These are phyloP conservation scores for Melangyna quadrimaculata DNA, from an alignment of 2,888 invertebrate species.

Conservation along the genomic window DNA sequence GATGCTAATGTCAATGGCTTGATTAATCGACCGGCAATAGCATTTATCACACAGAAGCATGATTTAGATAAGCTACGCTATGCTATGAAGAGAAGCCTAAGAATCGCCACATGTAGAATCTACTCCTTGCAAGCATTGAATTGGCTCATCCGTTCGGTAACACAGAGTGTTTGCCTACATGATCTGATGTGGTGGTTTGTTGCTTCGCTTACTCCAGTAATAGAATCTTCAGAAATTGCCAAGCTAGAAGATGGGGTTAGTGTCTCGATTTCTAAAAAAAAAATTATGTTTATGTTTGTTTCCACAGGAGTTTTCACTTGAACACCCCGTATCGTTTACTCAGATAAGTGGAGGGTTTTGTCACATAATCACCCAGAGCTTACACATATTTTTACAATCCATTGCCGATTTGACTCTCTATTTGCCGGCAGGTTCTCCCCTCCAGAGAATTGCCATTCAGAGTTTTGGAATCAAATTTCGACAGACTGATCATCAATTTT, in stretches of 20 bases:
- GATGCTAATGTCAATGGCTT: constrained; percentile 76
- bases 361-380: constrained; percentile 86
- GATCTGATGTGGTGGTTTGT: constrained; percentile 99
- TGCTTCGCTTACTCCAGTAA: constrained; percentile 86
- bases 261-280: constrained; percentile 47
- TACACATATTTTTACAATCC: constrained; percentile 94
- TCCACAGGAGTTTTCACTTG: constrained; percentile 82
- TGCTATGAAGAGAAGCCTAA: constrained; percentile 93
- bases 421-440: constrained; percentile 91
- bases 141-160: constrained; percentile 95
- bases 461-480: constrained; percentile 96
- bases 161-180: constrained; percentile 94
- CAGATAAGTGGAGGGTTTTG: constrained; percentile 88
- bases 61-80: constrained; percentile 91
- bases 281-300: background rate
- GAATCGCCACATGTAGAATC: constrained; percentile 90
- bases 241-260: constrained; percentile 77
- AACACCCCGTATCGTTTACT: constrained; percentile 91
- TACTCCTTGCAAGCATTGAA: constrained; percentile 96
- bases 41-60: constrained; percentile 92
- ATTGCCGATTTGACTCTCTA: constrained; percentile 95
- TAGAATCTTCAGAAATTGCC: constrained; percentile 82
- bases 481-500: constrained; percentile 93
- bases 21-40: constrained; percentile 88
- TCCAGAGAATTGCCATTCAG: constrained; percentile 94